Conservation (phyloP, 2,888 invertebrate species). For the Spicauda simplicius region DNA sequence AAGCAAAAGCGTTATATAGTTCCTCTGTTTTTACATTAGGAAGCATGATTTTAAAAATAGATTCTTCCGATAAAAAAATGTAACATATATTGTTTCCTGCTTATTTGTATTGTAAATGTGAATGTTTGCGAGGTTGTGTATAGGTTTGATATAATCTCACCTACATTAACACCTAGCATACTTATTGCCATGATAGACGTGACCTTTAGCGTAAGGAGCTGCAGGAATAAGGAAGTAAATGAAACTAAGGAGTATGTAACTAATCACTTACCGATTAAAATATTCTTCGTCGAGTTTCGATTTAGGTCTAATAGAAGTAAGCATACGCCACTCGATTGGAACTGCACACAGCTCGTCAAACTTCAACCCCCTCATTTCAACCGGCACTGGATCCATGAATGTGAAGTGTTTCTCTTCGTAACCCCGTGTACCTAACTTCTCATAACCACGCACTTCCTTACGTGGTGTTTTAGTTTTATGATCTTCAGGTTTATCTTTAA, state of each 20-base stretch:
- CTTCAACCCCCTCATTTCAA: conserved; percentile 91
- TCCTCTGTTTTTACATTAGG: background rate
- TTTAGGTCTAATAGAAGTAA: conserved; percentile 94
- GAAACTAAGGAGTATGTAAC: background rate
- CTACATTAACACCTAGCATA: too few species aligned
- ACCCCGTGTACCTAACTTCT: conserved; percentile 87
- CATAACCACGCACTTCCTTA: conserved; percentile 88
- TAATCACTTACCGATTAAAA: conserved; percentile 89
- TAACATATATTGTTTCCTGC: too few species aligned
- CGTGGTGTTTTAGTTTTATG: conserved; percentile 90
- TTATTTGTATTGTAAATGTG: too few species aligned
- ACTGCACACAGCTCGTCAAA: conserved; percentile 92
- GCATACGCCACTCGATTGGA: conserved; percentile 96
- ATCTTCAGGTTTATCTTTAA: conserved; percentile 88
- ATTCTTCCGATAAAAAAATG: background rate
- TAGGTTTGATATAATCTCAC: too few species aligned
- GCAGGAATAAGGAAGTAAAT: too few species aligned
- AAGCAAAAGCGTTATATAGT: background rate
- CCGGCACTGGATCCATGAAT: conserved; percentile 91
- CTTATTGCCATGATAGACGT: too few species aligned
- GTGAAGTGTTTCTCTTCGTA: conserved; percentile 80
- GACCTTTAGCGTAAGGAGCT: too few species aligned
- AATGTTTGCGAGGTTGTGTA: too few species aligned
- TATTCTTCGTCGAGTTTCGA: conserved; percentile 93
- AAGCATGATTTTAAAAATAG: too few species aligned